A percentile compares a stretch with the other conserved stretches of the same genome.
Evolutionary conservation across 2,888 invertebrate species (phyloP).

Genomic region (Dioctria linearis): DNA sequence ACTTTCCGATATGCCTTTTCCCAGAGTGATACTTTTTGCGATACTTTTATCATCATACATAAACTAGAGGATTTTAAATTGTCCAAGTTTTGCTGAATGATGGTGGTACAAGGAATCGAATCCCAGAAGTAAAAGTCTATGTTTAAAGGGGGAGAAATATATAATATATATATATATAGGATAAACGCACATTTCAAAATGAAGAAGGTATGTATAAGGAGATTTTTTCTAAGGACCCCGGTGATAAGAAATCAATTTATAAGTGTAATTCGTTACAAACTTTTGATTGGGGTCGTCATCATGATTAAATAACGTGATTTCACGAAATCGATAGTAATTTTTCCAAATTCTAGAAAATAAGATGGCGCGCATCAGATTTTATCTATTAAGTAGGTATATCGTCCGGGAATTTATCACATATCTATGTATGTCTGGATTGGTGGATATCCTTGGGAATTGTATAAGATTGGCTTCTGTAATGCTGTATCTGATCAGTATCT

Average conservation of each 20-base stretch:
- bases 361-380: not conserved
- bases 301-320: slow-evolving; percentile 27
- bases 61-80: slow-evolving; percentile 45
- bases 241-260: slow-evolving; percentile 49
- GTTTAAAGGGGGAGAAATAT: not conserved
- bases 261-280: slow-evolving; percentile 17
- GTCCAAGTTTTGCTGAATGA: slow-evolving; percentile 42
- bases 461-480: too few species aligned
- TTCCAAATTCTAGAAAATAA: not conserved
- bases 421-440: too few species aligned
- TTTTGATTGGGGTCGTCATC: not conserved
- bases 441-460: too few species aligned
- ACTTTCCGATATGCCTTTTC: slow-evolving; percentile 40
- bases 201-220: slow-evolving; percentile 8
- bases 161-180: not conserved
- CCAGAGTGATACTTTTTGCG: slow-evolving; percentile 22
- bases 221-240: not conserved
- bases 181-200: not conserved
- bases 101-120: slow-evolving; percentile 20
- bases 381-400: too few species aligned
- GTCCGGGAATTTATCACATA: too few species aligned
- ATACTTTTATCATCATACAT: slow-evolving; percentile 45
- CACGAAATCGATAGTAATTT: slow-evolving; percentile 24
- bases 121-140: not conserved
- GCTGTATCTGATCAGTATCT: too few species aligned